These are phyloP conservation scores for Synchiropus splendidus DNA, from an alignment of 2,113 vertebrate genomes.

Conservation along the genomic window DNA sequence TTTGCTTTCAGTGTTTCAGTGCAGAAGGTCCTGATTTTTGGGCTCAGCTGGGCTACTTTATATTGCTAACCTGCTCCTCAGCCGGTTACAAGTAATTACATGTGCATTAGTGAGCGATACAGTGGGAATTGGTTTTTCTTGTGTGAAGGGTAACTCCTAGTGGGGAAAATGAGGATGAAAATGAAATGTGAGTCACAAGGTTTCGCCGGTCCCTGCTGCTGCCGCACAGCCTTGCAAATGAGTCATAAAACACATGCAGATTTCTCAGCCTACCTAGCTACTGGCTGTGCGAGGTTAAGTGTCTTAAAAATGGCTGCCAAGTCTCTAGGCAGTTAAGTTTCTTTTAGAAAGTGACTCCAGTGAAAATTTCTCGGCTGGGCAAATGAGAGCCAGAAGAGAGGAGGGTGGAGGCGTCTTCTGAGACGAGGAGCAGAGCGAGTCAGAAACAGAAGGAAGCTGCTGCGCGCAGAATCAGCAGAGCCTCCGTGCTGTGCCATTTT, in stretches of 20 bases:
- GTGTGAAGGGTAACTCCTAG: slow-evolving; percentile 30
- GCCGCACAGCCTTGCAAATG: slow-evolving; percentile 16
- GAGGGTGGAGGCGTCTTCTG: slow-evolving; percentile 18
- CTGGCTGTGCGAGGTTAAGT: no score
- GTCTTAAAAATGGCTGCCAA: no score
- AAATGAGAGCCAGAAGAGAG: no score
- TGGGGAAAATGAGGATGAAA: slow-evolving; percentile 37
- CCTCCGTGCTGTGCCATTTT: slow-evolving; percentile 41
- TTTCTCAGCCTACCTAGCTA: no score
- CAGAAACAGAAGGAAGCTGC: slow-evolving; percentile 39
- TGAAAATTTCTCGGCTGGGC: no score
- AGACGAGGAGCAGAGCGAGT: slow-evolving; percentile 33
- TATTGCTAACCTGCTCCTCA: slow-evolving; percentile 27
- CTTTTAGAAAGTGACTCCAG: no score
- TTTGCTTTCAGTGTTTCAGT: slow-evolving; percentile 18
- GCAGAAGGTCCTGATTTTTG: slow-evolving; percentile 24
- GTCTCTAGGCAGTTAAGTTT: no score
- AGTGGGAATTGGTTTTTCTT: slow-evolving; percentile 36
- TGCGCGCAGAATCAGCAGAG: slow-evolving; percentile 43
- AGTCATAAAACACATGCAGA: slow-evolving; percentile 5
- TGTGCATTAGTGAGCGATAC: slow-evolving; percentile 42
- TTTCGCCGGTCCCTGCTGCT: slow-evolving; percentile 17
- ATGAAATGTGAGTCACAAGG: slow-evolving; percentile 28
- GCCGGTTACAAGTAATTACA: slow-evolving; percentile 38
- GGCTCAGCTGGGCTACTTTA: slow-evolving; percentile 17